A percentile compares a stretch with the other conserved stretches of the same genome.
Conservation (phyloP, 2,113 vertebrate species). For the Picathartes gymnocephalus region DNA sequence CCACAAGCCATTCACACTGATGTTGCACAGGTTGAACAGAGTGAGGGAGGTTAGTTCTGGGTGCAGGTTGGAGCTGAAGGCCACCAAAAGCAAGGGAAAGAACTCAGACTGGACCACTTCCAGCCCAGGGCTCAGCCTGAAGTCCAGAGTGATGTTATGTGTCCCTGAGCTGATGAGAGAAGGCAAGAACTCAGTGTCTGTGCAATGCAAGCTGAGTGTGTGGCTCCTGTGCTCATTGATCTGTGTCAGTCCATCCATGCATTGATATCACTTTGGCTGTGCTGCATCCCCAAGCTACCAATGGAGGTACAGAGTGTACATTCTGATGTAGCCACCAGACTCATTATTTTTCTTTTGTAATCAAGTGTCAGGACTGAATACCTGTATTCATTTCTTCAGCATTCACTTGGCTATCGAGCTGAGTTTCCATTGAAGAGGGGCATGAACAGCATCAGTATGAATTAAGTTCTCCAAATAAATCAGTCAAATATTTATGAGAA, state of each 20-base stretch:
- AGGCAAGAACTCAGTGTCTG: not conserved
- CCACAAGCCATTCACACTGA: not conserved
- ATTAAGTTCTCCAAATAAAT: not conserved
- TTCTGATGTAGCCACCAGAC: not conserved
- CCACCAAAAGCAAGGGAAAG: not conserved
- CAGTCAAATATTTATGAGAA: not conserved
- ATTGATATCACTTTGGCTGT: not conserved
- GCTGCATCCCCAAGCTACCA: not conserved
- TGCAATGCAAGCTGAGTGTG: not conserved
- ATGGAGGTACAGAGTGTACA: fast-evolving
- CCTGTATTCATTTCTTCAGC: not conserved
- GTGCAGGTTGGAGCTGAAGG: not conserved
- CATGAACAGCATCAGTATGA: not conserved
- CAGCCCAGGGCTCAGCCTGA: not conserved
- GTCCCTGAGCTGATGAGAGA: not conserved
- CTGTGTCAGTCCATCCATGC: fast-evolving
- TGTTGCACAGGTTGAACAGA: not conserved
- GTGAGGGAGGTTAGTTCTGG: not conserved
- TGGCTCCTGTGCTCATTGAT: not conserved
- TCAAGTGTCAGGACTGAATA: not conserved
- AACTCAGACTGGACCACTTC: not conserved
- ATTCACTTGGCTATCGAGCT: not conserved
- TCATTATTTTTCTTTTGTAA: not conserved
- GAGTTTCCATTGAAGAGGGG: not conserved
- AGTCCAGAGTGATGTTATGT: fast-evolving